phyloP scores from a whole-genome alignment of 2,888 invertebrate genomes.

The Patella pellucida region DNA sequence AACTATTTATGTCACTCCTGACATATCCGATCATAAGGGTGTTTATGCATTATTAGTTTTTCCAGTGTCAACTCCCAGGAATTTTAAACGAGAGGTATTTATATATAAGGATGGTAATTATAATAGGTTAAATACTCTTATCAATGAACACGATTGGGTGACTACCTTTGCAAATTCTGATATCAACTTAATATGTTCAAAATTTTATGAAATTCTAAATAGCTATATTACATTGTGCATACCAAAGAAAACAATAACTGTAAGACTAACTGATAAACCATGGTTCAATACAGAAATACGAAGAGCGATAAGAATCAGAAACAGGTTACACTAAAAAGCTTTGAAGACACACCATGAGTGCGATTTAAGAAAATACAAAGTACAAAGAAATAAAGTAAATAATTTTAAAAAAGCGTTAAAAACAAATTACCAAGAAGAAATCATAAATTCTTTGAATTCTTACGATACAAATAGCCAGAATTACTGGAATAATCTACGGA shows the following conservation, averaged over 20 bases:
- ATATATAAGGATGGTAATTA: background rate
- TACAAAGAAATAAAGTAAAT: background rate
- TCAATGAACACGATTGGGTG: background rate
- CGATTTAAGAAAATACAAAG: background rate
- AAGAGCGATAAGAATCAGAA: background rate
- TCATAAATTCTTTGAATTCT: background rate
- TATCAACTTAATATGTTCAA: background rate
- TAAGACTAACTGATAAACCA: background rate
- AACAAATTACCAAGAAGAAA: background rate
- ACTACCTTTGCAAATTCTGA: background rate
- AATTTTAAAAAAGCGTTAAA: background rate
- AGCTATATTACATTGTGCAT: background rate
- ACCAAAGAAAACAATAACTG: background rate
- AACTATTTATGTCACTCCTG: too few species aligned
- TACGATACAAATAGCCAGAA: background rate
- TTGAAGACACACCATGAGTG: too few species aligned
- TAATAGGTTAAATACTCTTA: background rate
- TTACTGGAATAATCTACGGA: background rate
- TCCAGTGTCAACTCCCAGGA: too few species aligned
- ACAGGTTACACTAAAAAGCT: background rate
- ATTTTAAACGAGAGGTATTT: background rate
- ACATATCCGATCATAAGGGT: too few species aligned
- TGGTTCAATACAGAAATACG: background rate
- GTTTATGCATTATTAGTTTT: too few species aligned
- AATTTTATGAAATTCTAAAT: background rate